These are phyloP conservation scores for Spondyliosoma cantharus DNA, from an alignment of 2,797 vertebrate genomes.

Conservation along the genomic window DNA sequence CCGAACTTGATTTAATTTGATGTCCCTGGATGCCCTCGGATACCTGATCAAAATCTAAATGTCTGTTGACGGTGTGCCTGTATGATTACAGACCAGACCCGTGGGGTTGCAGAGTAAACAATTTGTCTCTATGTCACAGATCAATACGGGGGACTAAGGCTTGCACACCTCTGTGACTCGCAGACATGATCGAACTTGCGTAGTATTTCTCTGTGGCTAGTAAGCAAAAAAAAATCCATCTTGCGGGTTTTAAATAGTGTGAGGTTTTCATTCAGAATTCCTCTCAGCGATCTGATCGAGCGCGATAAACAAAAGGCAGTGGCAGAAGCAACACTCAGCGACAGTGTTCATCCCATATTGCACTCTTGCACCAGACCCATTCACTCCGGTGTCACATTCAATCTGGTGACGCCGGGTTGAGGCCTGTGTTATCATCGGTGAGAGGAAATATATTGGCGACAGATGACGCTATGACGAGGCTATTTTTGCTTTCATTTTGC, in stretches of 20 bases:
- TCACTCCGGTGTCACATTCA: slow-evolving; percentile 46
- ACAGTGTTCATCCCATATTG: slow-evolving; percentile 25
- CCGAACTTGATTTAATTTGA: neutral
- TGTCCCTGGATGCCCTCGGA: slow-evolving; percentile 1
- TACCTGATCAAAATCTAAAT: neutral
- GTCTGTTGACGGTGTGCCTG: neutral
- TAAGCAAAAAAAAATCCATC: neutral
- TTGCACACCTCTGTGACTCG: neutral
- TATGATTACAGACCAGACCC: neutral
- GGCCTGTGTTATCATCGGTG: slow-evolving; percentile 21
- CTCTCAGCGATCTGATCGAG: slow-evolving; percentile 22
- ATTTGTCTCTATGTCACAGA: neutral
- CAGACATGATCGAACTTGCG: neutral
- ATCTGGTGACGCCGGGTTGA: slow-evolving; percentile 11
- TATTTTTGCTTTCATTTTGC: slow-evolving; percentile 35
- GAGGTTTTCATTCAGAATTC: slow-evolving; percentile 26
- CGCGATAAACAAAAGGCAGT: slow-evolving; percentile 14
- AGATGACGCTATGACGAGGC: slow-evolving; percentile 20
- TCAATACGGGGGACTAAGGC: neutral
- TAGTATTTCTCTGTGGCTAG: neutral
- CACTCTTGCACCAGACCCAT: slow-evolving; percentile 17
- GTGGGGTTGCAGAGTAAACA: neutral
- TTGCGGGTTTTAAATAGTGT: slow-evolving; percentile 10
- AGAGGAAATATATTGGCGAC: slow-evolving; percentile 16
- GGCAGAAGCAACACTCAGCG: slow-evolving; percentile 24